These are phyloP conservation scores for Sturnus vulgaris DNA, from an alignment of 2,113 vertebrate genomes.

Conservation along the genomic window DNA sequence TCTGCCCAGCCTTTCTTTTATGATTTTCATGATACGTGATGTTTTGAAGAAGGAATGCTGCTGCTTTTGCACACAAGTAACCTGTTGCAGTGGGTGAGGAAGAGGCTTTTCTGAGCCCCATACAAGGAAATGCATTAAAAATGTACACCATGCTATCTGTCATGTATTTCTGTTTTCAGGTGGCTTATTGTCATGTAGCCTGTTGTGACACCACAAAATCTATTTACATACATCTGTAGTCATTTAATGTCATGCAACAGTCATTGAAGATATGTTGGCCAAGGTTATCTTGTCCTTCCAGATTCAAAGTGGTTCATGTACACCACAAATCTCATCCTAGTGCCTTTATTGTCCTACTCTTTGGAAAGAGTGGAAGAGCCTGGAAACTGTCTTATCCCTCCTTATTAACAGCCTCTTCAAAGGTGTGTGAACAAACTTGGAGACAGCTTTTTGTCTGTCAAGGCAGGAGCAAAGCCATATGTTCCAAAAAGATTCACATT, in stretches of 20 bases:
- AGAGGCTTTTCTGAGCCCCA: neutral
- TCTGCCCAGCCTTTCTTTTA: neutral
- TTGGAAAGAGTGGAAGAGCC: neutral
- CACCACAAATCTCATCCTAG: neutral
- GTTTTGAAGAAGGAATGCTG: neutral
- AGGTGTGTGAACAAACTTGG: neutral
- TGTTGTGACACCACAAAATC: neutral
- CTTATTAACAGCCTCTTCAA: neutral
- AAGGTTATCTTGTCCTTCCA: neutral
- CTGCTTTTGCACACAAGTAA: neutral
- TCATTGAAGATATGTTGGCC: neutral
- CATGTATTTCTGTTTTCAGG: neutral
- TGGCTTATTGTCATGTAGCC: neutral
- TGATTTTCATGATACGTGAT: rapidly evolving
- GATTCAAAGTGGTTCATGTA: neutral
- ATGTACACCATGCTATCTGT: neutral
- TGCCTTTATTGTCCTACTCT: neutral
- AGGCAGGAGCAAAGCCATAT: neutral
- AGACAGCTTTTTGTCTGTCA: neutral
- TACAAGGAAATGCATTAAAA: neutral
- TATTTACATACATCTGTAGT: neutral
- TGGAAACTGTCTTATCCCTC: neutral
- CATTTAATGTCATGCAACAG: neutral
- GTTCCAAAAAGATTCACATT: neutral
- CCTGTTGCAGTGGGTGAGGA: neutral